A percentile compares a stretch with the other conserved stretches of the same genome.
These are phyloP conservation scores for Alethe castanea DNA, from an alignment of 2,113 vertebrate species.

Conservation along the genomic window DNA sequence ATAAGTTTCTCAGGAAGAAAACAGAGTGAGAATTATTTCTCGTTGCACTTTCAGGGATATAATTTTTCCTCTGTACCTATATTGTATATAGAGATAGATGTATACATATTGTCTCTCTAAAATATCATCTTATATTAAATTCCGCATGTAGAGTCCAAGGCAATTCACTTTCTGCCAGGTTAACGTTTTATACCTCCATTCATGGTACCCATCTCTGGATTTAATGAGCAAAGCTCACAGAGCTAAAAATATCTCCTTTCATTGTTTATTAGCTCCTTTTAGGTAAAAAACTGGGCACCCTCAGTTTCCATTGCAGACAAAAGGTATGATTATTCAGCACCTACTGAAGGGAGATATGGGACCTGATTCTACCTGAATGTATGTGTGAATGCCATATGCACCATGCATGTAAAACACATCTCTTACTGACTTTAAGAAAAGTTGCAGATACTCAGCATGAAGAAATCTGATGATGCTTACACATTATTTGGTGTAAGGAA, in stretches of 20 bases:
- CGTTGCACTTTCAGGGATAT: not conserved
- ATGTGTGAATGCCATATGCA: not conserved
- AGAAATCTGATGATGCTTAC: not conserved
- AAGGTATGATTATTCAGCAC: not conserved
- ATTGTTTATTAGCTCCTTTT: not conserved
- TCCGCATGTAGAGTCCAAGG: not conserved
- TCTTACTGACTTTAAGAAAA: not conserved
- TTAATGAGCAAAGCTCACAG: not conserved
- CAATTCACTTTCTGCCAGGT: not conserved
- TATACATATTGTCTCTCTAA: not conserved
- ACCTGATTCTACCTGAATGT: not conserved
- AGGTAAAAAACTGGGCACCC: not conserved
- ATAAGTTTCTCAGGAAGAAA: not conserved
- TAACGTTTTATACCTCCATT: constrained; percentile 5
- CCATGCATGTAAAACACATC: not conserved
- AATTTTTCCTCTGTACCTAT: not conserved
- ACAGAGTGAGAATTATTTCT: not conserved
- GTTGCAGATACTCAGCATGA: not conserved
- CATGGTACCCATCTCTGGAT: not conserved
- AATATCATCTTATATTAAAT: not conserved
- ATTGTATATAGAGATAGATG: not conserved
- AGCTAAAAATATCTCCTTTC: not conserved
- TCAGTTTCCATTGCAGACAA: not conserved
- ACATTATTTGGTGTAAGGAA: not conserved
- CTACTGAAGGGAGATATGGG: not conserved